Base-by-base conservation (phyloP, 2,113 vertebrate species). In the Pionites leucogaster region DNA sequence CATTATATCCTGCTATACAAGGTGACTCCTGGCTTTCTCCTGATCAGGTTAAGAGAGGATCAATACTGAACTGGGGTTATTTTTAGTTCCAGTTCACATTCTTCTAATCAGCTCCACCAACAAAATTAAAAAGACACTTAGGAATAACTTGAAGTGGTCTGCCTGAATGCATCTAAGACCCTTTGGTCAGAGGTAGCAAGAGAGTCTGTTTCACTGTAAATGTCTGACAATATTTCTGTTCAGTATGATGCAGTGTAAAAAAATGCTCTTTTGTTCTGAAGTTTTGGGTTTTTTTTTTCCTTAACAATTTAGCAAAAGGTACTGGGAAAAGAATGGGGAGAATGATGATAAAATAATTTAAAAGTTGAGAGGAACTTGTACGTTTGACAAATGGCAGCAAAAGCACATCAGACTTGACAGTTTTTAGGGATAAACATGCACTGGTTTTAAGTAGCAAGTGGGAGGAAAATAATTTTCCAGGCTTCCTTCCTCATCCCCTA, bases 381-480 rank as follows among this genome's bases (percentile, higher is more conserved):
- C 83, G 94, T 91, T 50, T 94, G 93, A 97, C 83, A 96, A 96
- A 46, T 41, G 52, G 70, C 78, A 96, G 96, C 88, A 96, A 96
- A 96, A 95, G 90, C 88, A 95, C 87, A 94, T 95, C 92, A 97
- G 88, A 92, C 44, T 78, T 95, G 95, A 96, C 95, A 97, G 93
- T 87, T 96, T 93, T 92, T 74, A 90, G 87, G 92, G 93, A 96
- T 92, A 94, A 96, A 95, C 62, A 93, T 49, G 82, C 49, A 85
- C 78, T 96, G 85, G 82, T 95, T 93, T 95, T 82, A 96, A 97
- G 93, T 67, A 77, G 84, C 77, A 97, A 88, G 96, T 96, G 84
- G 95, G 86, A 94, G 95, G 77, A 87, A 96, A 97, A 97, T 75
- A 83, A 85, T 92, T 97, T 95, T 93, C 88, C 80, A 92, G 47